Evolutionary conservation across 2,888 invertebrate species (phyloP), one percentile per base, ranked within the genome.

Genomic region (Barypeithes pellucidus): DNA sequence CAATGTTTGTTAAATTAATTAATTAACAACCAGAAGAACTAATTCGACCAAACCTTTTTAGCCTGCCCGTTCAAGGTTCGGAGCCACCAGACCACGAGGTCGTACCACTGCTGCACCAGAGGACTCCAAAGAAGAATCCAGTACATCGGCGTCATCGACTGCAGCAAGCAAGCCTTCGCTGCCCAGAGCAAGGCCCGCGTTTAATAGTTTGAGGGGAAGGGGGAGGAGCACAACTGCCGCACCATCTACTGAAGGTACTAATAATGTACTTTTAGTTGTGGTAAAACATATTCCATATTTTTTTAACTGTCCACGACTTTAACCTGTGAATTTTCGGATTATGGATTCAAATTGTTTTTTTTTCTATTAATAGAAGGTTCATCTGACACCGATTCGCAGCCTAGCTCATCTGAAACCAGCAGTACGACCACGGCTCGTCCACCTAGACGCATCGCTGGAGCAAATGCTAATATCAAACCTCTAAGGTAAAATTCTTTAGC

Each of bases 121-220:
- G 84, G 86, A 50, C 82, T 88, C 81, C 84, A 87, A 65, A 84
- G 88, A 45, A 65, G 76, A 87, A 85, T 68, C 83, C 82, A 18
- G 81, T 82, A 71, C 86, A 84, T 24, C 84, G 24, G 78, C 83
- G 75, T 72, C 80, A 12, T 67, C 80, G 0, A 75, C 80, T 7
- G 78, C 84, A 7, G 43, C 77, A 3, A 52, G 39, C 20, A 81
- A 83, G 65, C 83, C 87, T 29, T 80, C 85, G 3, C 73, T 86
- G 80, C 82, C 87, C 14, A 87, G 89, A 75, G 87, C 89, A 4
- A 87, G 90, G 45, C 89, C 89, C 12, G 78, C 83, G 5, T 85
- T 85, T 76, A 85, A 84, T 83, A 83, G 77, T 65, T 83, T 68
- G 77, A 85, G 78, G 79, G 82, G 52, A 77, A 83, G 75, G 80